These are phyloP conservation scores for Lonchura striata DNA, from an alignment of 2,113 vertebrate genomes.

Conservation along the genomic window DNA sequence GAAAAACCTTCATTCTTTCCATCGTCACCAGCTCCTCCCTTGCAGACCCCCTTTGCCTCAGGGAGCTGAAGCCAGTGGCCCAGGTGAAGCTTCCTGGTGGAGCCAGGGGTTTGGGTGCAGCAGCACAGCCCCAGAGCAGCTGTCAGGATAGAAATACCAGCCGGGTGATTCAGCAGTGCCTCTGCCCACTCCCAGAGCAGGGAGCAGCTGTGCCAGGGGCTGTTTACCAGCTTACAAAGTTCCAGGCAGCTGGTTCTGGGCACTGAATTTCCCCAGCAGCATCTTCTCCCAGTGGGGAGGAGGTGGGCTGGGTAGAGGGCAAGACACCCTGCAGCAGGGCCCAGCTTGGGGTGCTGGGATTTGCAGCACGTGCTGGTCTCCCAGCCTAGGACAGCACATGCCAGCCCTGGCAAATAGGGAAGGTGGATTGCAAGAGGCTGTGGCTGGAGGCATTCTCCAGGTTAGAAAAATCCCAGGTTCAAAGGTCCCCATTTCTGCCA, in stretches of 20 bases:
- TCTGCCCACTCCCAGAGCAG: background rate
- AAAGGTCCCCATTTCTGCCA: background rate
- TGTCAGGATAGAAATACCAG: conserved; percentile 11
- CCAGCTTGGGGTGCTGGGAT: accelerated
- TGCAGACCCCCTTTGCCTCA: background rate
- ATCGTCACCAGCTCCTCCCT: accelerated
- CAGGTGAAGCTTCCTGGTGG: background rate
- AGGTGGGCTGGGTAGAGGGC: no score
- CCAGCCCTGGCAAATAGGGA: background rate
- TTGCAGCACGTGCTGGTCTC: accelerated
- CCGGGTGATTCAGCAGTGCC: background rate
- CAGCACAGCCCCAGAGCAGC: background rate
- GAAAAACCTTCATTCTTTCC: background rate
- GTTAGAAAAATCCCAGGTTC: background rate
- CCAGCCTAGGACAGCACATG: background rate
- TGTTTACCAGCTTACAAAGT: background rate
- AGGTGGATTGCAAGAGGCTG: background rate
- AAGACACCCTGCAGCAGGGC: accelerated
- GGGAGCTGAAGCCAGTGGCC: accelerated
- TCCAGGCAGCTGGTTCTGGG: background rate
- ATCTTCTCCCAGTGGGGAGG: accelerated
- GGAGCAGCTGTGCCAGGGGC: background rate
- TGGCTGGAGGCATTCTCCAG: accelerated
- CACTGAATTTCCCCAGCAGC: background rate
- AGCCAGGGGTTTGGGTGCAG: background rate